A percentile compares a stretch with the other conserved stretches of the same genome.
These are phyloP conservation scores for Nymphalis c-album DNA, from an alignment of 2,888 invertebrate genomes.

Conservation along the genomic window DNA sequence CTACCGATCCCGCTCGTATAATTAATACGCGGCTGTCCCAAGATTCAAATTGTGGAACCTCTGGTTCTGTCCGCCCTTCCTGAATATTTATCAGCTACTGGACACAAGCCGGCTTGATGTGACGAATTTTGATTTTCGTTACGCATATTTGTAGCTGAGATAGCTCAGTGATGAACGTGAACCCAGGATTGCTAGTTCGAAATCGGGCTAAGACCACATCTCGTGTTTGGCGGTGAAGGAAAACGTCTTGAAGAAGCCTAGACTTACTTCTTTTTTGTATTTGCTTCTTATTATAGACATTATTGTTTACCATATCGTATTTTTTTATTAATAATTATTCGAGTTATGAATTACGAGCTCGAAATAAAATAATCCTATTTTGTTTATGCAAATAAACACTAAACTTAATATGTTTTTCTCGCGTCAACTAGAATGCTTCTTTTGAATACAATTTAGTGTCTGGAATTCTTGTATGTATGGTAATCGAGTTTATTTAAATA, in stretches of 20 bases:
- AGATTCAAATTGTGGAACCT: conserved; percentile 34
- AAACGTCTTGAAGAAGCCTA: no score
- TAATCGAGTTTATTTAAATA: conserved; percentile 18
- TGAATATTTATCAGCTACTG: conserved; percentile 47
- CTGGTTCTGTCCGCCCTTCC: conserved; percentile 27
- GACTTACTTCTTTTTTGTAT: no score
- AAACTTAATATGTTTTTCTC: conserved; percentile 17
- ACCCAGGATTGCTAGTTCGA: no score
- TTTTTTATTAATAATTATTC: no score
- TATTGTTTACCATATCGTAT: no score
- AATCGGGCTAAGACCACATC: no score
- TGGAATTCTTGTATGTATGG: conserved; percentile 19
- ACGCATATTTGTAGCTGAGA: conserved; percentile 9
- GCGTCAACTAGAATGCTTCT: not conserved
- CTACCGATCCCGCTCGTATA: conserved; percentile 27
- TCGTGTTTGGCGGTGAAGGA: no score
- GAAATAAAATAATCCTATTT: no score
- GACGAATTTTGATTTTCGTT: conserved; percentile 40
- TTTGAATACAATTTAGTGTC: conserved; percentile 20
- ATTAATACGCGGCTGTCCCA: conserved; percentile 35
- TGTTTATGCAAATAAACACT: no score
- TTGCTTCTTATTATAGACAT: no score
- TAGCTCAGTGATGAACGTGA: no score
- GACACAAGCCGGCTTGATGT: conserved; percentile 38
- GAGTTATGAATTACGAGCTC: no score